phyloP scores from a whole-genome alignment of 2,888 invertebrate genomes.

The Drosophila kambysellisi region DNA sequence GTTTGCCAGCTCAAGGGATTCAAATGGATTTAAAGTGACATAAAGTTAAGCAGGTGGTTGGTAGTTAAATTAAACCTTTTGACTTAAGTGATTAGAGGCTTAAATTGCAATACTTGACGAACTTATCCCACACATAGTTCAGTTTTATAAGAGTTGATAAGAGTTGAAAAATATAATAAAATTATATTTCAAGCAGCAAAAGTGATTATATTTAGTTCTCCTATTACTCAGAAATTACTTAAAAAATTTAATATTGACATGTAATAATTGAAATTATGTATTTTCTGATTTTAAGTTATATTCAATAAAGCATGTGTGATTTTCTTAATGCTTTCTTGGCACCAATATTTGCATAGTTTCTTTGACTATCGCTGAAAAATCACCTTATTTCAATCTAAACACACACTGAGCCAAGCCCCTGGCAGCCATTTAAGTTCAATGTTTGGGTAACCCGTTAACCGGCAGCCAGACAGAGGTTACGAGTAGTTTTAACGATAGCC shows the following conservation, averaged over 20 bases:
- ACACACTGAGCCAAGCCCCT: slow-evolving; percentile 15
- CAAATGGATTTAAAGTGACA: slow-evolving; percentile 26
- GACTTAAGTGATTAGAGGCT: slow-evolving; percentile 5
- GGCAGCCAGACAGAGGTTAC: slow-evolving; percentile 42
- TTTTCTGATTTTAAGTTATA: neutral
- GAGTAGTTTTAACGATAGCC: slow-evolving; percentile 44
- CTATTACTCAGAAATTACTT: neutral
- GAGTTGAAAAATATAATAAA: too few species aligned
- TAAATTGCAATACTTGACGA: neutral
- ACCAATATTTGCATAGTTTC: neutral
- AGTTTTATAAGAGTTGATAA: neutral
- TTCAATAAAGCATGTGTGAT: neutral
- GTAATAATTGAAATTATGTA: neutral
- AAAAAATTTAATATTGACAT: neutral
- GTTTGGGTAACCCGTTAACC: slow-evolving; percentile 32
- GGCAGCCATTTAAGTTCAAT: slow-evolving; percentile 42
- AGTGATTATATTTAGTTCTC: neutral
- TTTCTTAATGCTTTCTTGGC: neutral
- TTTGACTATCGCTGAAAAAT: neutral
- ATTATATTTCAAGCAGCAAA: neutral
- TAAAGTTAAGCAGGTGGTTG: slow-evolving; percentile 12
- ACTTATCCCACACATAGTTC: neutral
- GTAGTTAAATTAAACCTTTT: slow-evolving; percentile 12
- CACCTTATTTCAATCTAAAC: slow-evolving; percentile 17
- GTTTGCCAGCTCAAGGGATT: slow-evolving; percentile 26